phyloP scores from a whole-genome alignment of 2,888 invertebrate genomes.

The Drosophila kokeensis region DNA sequence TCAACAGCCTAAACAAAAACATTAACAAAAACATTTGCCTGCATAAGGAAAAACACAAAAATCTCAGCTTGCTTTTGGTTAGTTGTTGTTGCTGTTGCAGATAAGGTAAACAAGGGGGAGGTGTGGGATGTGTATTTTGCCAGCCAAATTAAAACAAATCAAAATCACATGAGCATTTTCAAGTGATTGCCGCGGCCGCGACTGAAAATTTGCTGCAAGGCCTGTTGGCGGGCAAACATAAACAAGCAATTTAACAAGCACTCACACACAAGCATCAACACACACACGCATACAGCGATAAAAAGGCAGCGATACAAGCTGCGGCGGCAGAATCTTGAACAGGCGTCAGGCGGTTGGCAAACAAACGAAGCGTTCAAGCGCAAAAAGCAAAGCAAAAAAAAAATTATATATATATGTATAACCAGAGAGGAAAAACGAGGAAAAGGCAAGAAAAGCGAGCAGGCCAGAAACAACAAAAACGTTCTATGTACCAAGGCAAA shows the following conservation, averaged over 20 bases:
- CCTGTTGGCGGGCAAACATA: constrained; percentile 63
- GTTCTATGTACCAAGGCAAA: constrained; percentile 59
- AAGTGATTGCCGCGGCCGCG: constrained; percentile 65
- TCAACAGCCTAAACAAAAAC: constrained; percentile 65
- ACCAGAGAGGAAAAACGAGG: constrained; percentile 21
- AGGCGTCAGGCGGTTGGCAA: constrained; percentile 73
- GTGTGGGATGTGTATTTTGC: constrained; percentile 33
- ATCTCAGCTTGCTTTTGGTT: constrained; percentile 9
- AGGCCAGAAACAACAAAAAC: constrained; percentile 66
- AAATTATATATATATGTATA: neutral
- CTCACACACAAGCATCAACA: constrained; percentile 32
- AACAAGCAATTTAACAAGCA: constrained; percentile 76
- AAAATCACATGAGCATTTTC: constrained; percentile 76
- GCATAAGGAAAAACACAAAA: constrained; percentile 38
- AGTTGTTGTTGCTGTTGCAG: constrained; percentile 21
- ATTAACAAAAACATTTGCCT: constrained; percentile 56
- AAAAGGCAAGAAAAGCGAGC: constrained; percentile 44
- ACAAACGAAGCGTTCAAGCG: constrained; percentile 81
- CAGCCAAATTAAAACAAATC: constrained; percentile 75
- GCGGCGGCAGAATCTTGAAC: constrained; percentile 40
- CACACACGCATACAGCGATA: constrained; percentile 25
- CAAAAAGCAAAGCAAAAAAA: constrained; percentile 64
- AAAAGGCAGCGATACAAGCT: constrained; percentile 19
- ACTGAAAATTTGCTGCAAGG: constrained; percentile 46
- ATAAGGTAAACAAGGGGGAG: constrained; percentile 38